Percentiles rank a stretch among this genome's conserved stretches.
Evolutionary conservation across 2,888 invertebrate species (phyloP).

Genomic region (Physocephala rufipes): DNA sequence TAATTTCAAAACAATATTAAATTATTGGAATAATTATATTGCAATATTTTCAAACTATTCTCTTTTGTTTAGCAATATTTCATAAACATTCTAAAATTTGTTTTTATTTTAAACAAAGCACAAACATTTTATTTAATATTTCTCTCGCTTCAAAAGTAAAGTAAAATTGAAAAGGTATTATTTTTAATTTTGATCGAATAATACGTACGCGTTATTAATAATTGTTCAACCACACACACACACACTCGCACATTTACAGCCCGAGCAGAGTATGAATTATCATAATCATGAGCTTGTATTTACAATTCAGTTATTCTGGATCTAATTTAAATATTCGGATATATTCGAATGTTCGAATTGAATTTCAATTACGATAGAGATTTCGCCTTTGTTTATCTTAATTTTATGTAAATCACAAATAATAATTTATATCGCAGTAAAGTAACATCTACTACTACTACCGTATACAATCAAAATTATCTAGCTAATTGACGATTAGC

Average conservation of each 20-base stretch:
- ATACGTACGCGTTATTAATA: neutral
- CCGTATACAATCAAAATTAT: too few relatives aligned
- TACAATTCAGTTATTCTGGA: too few relatives aligned
- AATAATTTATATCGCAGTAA: neutral
- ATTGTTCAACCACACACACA: neutral
- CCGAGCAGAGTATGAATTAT: too few relatives aligned
- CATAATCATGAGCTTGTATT: too few relatives aligned
- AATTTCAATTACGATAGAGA: conserved; percentile 10
- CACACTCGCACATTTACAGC: neutral
- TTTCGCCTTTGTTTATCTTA: conserved; percentile 4
- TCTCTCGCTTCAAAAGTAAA: neutral
- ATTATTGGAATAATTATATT: too few relatives aligned
- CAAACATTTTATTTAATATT: conserved; percentile 9
- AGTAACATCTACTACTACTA: neutral
- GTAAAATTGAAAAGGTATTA: neutral
- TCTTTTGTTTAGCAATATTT: too few relatives aligned
- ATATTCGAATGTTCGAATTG: conserved; percentile 20
- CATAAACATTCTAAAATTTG: too few relatives aligned
- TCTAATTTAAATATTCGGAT: neutral
- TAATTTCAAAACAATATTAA: too few relatives aligned
- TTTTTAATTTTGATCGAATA: too few relatives aligned
- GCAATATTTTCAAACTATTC: too few relatives aligned
- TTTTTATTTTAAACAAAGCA: too few relatives aligned
- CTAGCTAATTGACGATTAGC: too few relatives aligned
- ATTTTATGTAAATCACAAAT: conserved; percentile 6